Evolutionary conservation across 2,888 invertebrate species (phyloP).

Genomic region (Hyles lineata): DNA sequence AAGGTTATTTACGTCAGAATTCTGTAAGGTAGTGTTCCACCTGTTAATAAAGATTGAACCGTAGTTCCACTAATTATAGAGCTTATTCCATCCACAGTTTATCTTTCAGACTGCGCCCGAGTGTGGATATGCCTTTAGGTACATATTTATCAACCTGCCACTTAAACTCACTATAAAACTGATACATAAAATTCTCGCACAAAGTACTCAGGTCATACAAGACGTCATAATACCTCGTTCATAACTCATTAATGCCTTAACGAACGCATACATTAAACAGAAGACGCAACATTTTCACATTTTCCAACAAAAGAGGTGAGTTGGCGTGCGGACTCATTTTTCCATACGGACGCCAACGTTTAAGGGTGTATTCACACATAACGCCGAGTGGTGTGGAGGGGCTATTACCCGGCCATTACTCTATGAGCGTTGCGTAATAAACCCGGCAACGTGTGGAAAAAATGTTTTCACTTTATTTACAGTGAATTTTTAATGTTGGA

Average conservation of each 20-base stretch:
- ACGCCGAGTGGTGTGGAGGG: slow-evolving; percentile 54
- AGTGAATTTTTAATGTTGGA: slow-evolving; percentile 7
- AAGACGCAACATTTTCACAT: slow-evolving; percentile 14
- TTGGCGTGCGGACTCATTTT: slow-evolving; percentile 43
- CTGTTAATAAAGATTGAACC: no score
- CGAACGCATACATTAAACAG: background rate
- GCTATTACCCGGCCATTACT: slow-evolving; percentile 59
- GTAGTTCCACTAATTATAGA: no score
- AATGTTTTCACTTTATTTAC: slow-evolving; percentile 26
- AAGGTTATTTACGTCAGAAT: no score
- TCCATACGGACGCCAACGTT: slow-evolving; percentile 52
- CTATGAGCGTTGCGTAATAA: slow-evolving; percentile 43
- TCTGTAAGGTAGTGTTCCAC: no score
- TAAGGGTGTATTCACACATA: slow-evolving; percentile 62
- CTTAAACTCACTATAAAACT: no score
- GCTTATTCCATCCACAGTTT: no score
- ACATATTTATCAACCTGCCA: no score
- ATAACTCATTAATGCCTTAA: slow-evolving; percentile 10
- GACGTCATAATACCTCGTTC: background rate
- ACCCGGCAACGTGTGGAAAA: slow-evolving; percentile 51
- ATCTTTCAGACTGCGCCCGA: no score
- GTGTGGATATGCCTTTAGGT: no score
- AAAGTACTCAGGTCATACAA: no score
- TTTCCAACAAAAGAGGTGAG: slow-evolving; percentile 23
- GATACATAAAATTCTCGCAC: no score